Evolutionary conservation across 2,797 vertebrate genomes (phyloP), one percentile per base, ranked within the genome.

Genomic region (Molossus alvarezi): DNA sequence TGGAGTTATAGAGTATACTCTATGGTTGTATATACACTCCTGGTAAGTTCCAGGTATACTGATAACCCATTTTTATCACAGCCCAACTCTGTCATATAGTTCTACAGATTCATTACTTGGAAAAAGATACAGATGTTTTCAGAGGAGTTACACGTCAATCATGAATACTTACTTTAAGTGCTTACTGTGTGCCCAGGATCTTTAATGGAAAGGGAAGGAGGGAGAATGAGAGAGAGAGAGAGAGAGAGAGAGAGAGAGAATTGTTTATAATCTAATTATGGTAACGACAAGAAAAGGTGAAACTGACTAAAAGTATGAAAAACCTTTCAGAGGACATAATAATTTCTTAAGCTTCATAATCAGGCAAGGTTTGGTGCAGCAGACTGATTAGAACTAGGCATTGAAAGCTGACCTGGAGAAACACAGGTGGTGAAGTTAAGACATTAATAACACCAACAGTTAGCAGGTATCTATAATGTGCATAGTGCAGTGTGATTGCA

Each of bases 111-210:
- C 76, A 37, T 91, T 64, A 86, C 48, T 29, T 33, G 9, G 89
- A 64, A 67, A 94, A 92, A 83, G 12, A 81, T 62, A 29, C 41
- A 90, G 14, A 18, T 76, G 48, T 67, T 53, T 75, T 37, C 76
- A 76, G 64, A 81, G 37, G 6, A 73, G 6, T 27, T 85, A 69
- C 21, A 17, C 58, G 45, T 80, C 51, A 79, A 64, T 88, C n/a
- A 86, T 72, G 60, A 76, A 80, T 53, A 87, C 13, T 85, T 88
- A 75, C 5, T 9, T 41, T 79, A 73, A 87, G 18, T 1, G 51
- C 27, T 88, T 83, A 48, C 3, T 87, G n/a, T 48, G 29, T 87
- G 11, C 21, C 27, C 9, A 88, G 45, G 96, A 69, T 41, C 55
- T 48, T 69, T 57, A 55, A 17, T n/a, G 51, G 17, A 27, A 73